Base-by-base conservation (phyloP, 2,888 invertebrate species). In the Amblyteles armatorius region DNA sequence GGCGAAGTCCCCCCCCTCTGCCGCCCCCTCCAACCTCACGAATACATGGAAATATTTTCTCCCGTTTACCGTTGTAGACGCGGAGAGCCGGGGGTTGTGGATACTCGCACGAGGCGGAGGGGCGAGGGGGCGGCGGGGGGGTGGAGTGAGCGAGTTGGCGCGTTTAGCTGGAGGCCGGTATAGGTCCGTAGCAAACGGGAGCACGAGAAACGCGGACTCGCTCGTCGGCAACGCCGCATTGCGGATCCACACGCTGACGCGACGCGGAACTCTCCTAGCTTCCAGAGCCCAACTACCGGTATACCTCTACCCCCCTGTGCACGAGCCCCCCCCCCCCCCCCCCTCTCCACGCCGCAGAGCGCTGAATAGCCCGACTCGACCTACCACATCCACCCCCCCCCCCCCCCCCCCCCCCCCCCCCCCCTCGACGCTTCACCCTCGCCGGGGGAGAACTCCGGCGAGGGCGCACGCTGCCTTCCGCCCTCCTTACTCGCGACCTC, bases 191-290 rank as follows among this genome's bases (percentile, higher is more conserved):
- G 76, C 57, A 82, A 85, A 85, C 73, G 74, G 82, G 82, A 85
- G 79, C 79, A 82, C 77, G 36, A 55, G 74, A 55, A 57, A 63
- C 57, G 52, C 68, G 85, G 78, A 82, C 79, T 71, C 74, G 74
- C 89, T 89, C 90, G 89, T 88, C 91, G 92, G 93, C 92, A 92
- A 91, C 92, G 92, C 93, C 93, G 93, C 93, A 93, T 93, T 93
- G 93, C 93, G 91, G 93, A 93, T 93, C 91, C 91, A 89, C 90
- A 91, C 90, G 91, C 91, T 92, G 91, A 92, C 92, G 91, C 90
- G 91, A 89, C 88, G 90, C 90, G 82, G 79, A 82, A 85, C 82
- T 79, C 63, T 57, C 77, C 67, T 40, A 29, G 52, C 40, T 60
- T 67, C 57, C 19, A 29, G 29, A 63, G 36, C 36, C 36, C 36